Percentiles rank a stretch among this genome's conserved stretches.
These are phyloP conservation scores for Miniopterus natalensis DNA, from an alignment of 2,113 vertebrate species.

Conservation along the genomic window DNA sequence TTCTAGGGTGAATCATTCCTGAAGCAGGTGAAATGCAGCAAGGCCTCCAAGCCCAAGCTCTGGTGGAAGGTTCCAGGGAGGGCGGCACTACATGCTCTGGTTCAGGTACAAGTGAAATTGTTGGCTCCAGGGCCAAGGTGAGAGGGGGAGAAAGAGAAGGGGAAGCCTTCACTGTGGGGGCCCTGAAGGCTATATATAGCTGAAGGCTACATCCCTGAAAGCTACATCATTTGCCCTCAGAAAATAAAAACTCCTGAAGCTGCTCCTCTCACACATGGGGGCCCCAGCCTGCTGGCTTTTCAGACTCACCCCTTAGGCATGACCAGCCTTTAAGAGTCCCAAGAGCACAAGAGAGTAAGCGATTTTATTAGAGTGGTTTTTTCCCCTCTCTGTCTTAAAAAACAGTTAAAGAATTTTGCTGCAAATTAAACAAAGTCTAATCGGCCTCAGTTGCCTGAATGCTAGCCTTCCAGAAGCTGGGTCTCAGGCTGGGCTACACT, in stretches of 20 bases:
- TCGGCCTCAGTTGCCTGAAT: not conserved
- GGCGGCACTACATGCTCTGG: not conserved
- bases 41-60: not conserved
- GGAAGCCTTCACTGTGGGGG: not conserved
- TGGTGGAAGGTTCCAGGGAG: not conserved
- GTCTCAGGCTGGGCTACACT: not conserved
- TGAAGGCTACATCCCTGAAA: not conserved
- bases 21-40: not conserved
- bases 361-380: not conserved
- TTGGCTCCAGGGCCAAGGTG: not conserved
- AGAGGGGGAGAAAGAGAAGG: too few species aligned
- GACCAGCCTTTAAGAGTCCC: not conserved
- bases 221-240: not conserved
- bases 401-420: not conserved
- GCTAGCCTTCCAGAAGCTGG: conserved; percentile 39
- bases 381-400: not conserved
- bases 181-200: not conserved
- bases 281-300: not conserved
- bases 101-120: not conserved
- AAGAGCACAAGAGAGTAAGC: not conserved
- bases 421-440: conserved; percentile 68
- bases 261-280: too few species aligned
- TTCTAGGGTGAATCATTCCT: not conserved
- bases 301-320: rapidly evolving
- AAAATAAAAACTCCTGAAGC: not conserved